Evolutionary conservation across 2,888 invertebrate species (phyloP), one percentile per base, ranked within the genome.

Genomic region (Zootermopsis nevadensis): DNA sequence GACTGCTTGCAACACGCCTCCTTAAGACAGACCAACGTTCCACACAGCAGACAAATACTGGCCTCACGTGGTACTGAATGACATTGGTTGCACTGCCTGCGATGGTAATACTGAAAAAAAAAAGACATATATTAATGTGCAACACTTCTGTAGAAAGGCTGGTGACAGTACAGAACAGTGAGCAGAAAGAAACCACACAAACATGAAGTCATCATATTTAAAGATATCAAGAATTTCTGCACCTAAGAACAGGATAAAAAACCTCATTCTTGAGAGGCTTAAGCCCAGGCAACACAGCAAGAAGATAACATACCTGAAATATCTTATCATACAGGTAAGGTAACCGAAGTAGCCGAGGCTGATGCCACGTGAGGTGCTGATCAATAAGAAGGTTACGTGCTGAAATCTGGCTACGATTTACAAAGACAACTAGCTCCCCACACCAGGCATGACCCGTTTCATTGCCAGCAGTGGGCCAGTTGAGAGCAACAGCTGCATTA

Each of bases 241-340:
- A 15, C 15, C 42, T 48, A 15, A 38, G 10, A 38, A 10, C 38
- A 48, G 42, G 8, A 12, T 15, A 8, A 48, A 2, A 15, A 48
- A 48, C 42, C 15, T 48, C 42, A 12, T 15, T 48, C 42, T 48
- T 48, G 42, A 48, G 15, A 48, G 42, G 42, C 15, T 48, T 15
- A 12, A 15, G 42, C 2, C 15, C 42, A 12, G 15, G 12, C n/a
- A n/a, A n/a, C n/a, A n/a, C n/a, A n/a, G n/a, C n/a, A n/a, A n/a
- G n/a, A n/a, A n/a, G n/a, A n/a, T n/a, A n/a, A 48, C 48, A 48
- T 89, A 94, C 94, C 89, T 96, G 95, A 89, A 97, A 97, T 85
- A 97, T 93, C 87, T 95, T 94, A 90, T 99, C 98, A 90, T 98
- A 99, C 89, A 96, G 95, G 84, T 94, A 92, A 81, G 99, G 98